Conservation (phyloP, 2,797 vertebrate species). For the Sphenopsis melanotis region DNA sequence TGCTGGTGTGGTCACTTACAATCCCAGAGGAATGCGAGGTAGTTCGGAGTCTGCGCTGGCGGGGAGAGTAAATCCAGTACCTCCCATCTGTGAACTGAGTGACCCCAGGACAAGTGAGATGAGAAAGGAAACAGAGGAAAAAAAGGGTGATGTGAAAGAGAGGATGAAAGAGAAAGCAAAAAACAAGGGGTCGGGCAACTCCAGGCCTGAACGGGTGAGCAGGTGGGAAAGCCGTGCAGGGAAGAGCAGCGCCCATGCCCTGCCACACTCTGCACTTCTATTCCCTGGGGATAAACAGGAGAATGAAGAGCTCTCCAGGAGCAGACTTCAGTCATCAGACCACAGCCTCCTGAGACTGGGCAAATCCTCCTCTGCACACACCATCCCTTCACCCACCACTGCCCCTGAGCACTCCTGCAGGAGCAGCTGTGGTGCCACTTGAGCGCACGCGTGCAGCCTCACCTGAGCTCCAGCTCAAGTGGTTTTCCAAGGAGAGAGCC, state of each 20-base stretch:
- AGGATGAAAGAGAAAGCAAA: slow-evolving; percentile 23
- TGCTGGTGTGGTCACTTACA: slow-evolving; percentile 75
- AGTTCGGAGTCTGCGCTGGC: slow-evolving; percentile 76
- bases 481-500: neutral
- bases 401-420: neutral
- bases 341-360: neutral
- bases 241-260: neutral
- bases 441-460: neutral
- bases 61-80: slow-evolving; percentile 90
- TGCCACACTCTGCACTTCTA: neutral
- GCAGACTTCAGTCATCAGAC: neutral
- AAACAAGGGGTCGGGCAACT: neutral
- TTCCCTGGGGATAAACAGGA: neutral
- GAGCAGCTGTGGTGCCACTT: neutral
- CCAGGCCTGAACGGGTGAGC: neutral
- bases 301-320: neutral
- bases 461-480: neutral
- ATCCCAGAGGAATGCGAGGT: slow-evolving; percentile 72
- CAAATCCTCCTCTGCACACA: neutral
- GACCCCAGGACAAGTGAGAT: slow-evolving; percentile 45
- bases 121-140: slow-evolving; percentile 65
- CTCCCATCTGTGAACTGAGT: slow-evolving; percentile 89
- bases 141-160: slow-evolving; percentile 42
- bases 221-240: neutral
- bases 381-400: neutral